A percentile compares a stretch with the other conserved stretches of the same genome.
phyloP scores from a whole-genome alignment of 2,888 invertebrate genomes.

The Catonia carolina region DNA sequence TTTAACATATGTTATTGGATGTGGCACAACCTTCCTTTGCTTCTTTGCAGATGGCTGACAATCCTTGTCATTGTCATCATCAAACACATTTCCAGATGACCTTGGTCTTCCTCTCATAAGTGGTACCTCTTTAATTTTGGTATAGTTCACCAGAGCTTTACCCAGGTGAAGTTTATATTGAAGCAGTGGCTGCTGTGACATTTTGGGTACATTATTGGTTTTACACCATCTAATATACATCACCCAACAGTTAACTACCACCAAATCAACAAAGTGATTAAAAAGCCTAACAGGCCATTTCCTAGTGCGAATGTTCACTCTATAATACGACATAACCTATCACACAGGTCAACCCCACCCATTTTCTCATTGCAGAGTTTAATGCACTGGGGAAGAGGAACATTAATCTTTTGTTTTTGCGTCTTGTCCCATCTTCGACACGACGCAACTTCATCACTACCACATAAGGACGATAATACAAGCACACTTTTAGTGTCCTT shows the following conservation, averaged over 20 bases:
- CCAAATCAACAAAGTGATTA: slow-evolving; percentile 13
- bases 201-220: background rate
- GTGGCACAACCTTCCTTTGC: slow-evolving; percentile 11
- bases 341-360: slow-evolving; percentile 2
- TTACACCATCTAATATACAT: slow-evolving; percentile 6
- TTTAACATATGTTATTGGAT: background rate
- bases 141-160: background rate
- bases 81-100: background rate
- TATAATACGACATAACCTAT: slow-evolving; percentile 2
- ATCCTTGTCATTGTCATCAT: background rate
- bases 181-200: background rate
- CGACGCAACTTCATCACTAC: background rate
- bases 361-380: slow-evolving; percentile 7
- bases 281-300: slow-evolving; percentile 3
- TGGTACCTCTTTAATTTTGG: background rate
- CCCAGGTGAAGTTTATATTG: slow-evolving; percentile 1
- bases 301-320: background rate
- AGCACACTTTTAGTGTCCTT: slow-evolving; percentile 8
- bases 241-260: slow-evolving; percentile 10
- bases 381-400: background rate
- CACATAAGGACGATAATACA: background rate
- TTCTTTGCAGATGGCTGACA: background rate
- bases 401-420: slow-evolving; percentile 8
- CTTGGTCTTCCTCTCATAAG: background rate
- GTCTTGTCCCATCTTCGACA: slow-evolving; percentile 3